Conservation (phyloP, 2,113 vertebrate species). For the Clinocottus analis region DNA sequence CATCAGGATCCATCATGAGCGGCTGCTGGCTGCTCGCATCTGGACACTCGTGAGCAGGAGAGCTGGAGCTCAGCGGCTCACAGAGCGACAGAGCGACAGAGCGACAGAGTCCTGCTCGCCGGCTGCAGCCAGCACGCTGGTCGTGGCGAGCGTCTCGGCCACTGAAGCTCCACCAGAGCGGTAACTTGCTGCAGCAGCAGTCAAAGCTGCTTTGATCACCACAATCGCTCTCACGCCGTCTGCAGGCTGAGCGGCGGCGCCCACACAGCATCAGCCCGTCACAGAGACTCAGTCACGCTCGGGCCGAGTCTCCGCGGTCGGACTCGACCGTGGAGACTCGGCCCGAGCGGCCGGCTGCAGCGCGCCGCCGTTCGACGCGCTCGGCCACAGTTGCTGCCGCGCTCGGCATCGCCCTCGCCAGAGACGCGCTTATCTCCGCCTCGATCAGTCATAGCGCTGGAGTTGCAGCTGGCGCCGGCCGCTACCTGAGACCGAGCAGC, state of each 20-base stretch:
- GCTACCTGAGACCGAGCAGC: conserved; percentile 67
- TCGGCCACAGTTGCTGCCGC: conserved; percentile 27
- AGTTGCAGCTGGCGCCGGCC: conserved; percentile 69
- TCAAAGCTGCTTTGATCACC: conserved; percentile 68
- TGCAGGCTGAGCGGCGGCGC: conserved; percentile 48
- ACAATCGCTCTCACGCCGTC: conserved; percentile 50
- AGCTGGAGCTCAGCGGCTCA: conserved; percentile 24
- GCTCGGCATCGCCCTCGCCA: conserved; percentile 44
- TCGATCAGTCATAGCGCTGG: conserved; percentile 65
- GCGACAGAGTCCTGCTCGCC: conserved; percentile 34
- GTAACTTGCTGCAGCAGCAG: conserved; percentile 68
- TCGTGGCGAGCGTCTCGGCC: conserved; percentile 51
- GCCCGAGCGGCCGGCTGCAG: conserved; percentile 45
- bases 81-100: conserved; percentile 45
- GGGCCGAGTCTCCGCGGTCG: conserved; percentile 40
- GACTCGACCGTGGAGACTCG: conserved; percentile 24
- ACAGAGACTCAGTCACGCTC: conserved; percentile 46
- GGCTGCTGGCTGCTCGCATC: neutral
- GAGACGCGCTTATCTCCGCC: conserved; percentile 64
- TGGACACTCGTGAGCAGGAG: conserved; percentile 18
- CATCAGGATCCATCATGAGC: neutral
- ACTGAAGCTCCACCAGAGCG: conserved; percentile 65
- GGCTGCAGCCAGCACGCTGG: conserved; percentile 51
- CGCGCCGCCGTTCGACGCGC: conserved; percentile 15
- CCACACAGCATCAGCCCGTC: conserved; percentile 48